Evolutionary conservation across 2,888 invertebrate genomes (phyloP).

Genomic region (Melieria omissa): DNA sequence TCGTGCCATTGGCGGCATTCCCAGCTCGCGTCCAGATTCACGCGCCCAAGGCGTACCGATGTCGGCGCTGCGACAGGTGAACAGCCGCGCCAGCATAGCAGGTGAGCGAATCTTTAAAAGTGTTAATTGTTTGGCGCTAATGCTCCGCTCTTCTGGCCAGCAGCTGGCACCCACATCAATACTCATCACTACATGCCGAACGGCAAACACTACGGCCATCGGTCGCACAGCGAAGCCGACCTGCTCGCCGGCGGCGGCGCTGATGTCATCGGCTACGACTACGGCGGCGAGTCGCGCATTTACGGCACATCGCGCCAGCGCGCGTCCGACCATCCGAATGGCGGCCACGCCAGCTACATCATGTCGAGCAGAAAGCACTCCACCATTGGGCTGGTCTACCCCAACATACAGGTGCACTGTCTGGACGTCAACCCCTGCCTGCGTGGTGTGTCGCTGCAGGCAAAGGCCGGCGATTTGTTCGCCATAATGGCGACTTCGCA

Average conservation of each 20-base stretch:
- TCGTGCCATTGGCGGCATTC: slow-evolving; percentile 68
- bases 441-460: slow-evolving; percentile 81
- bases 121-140: neutral
- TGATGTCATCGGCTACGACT: slow-evolving; percentile 50
- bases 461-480: slow-evolving; percentile 89
- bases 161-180: slow-evolving; percentile 61
- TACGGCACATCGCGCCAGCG: slow-evolving; percentile 58
- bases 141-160: neutral
- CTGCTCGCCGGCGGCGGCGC: slow-evolving; percentile 73
- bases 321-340: slow-evolving; percentile 50
- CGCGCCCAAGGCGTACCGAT: slow-evolving; percentile 70
- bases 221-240: slow-evolving; percentile 89
- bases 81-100: slow-evolving; percentile 71
- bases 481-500: slow-evolving; percentile 92
- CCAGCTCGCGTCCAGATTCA: slow-evolving; percentile 64
- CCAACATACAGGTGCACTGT: slow-evolving; percentile 69
- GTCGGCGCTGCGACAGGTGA: slow-evolving; percentile 78
- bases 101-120: slow-evolving; percentile 44
- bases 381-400: slow-evolving; percentile 64
- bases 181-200: slow-evolving; percentile 56
- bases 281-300: slow-evolving; percentile 58
- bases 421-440: slow-evolving; percentile 87
- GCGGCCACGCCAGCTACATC: slow-evolving; percentile 44
- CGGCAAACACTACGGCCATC: slow-evolving; percentile 68
- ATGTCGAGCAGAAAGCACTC: slow-evolving; percentile 61